phyloP scores from a whole-genome alignment of 1,140 invertebrate genomes.

The Tetranychus urticae region DNA sequence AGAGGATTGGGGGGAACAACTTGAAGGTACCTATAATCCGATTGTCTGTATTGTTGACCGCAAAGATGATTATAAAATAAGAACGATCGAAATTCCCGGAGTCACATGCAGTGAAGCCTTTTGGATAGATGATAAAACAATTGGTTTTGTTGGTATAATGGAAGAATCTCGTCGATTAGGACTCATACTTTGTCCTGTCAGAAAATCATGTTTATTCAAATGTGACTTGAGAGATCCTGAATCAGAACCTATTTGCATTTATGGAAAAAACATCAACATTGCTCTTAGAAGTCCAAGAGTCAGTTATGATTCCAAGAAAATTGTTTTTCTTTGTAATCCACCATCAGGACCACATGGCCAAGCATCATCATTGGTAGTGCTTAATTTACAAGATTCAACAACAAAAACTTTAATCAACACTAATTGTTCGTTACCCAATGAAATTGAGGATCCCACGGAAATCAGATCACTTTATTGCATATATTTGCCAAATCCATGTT shows the following conservation, averaged over 20 bases:
- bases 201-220: background rate
- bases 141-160: constrained; percentile 51
- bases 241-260: background rate
- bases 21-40: constrained; percentile 40
- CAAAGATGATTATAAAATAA: constrained; percentile 24
- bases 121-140: constrained; percentile 37
- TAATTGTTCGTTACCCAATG: background rate
- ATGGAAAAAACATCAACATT: constrained; percentile 2
- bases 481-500: constrained; percentile 7
- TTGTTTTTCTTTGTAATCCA: constrained; percentile 24
- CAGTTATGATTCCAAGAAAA: constrained; percentile 20
- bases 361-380: constrained; percentile 10
- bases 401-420: constrained; percentile 1
- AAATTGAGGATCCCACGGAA: background rate
- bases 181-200: constrained; percentile 51
- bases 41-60: constrained; percentile 45
- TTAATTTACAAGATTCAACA: background rate
- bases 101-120: constrained; percentile 40
- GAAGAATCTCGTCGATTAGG: constrained; percentile 48
- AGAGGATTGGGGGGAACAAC: constrained; percentile 4
- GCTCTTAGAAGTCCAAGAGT: constrained; percentile 18
- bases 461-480: constrained; percentile 3
- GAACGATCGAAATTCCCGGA: constrained; percentile 21
- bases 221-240: background rate
- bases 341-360: constrained; percentile 25